Base-by-base conservation (phyloP, 2,888 invertebrate genomes). In the Scotopteryx bipunctaria region DNA sequence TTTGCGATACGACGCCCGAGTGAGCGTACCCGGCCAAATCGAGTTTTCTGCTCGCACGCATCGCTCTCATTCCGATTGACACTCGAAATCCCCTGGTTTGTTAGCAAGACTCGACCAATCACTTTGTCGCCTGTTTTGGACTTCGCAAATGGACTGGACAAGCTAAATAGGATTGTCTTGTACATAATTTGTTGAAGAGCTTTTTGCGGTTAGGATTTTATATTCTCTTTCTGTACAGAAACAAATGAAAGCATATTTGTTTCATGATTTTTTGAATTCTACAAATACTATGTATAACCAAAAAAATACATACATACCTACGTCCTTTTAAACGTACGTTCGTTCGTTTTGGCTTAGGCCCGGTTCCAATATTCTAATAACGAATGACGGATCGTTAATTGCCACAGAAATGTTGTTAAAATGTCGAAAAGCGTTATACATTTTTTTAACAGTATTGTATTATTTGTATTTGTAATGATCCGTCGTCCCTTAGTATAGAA, bases 31-130 rank as follows among this genome's bases (percentile, higher is more conserved):
- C 61, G 63, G 69, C 75, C 71, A 81, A 86, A 87, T 85, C 78
- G 81, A 82, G 78, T 84, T 81, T 80, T 77, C 79, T 73, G 77
- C 74, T 72, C 62, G 64, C 71, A 69, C 71, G 75, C 77, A 72
- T 61, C 65, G 57, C 67, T 70, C 65, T 73, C 73, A 76, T 76
- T 70, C 68, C 70, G 65, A 78, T 71, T 77, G 81, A 79, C 81
- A 78, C 73, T 71, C 69, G 74, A 76, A 76, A 75, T 56, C 57
- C 59, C 61, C 53, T 57, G 59, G 58, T 60, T 59, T 58, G 62
- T 48, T 54, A 55, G 46, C 56, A 55, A 55, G 53, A 53, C 43
- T 36, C 40, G 37, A 49, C 53, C 60, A 58, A 60, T 63, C 60
- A 63, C 58, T 63, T 63, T 52, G 55, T 38, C 29, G 29, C 43